Evolutionary conservation across 2,797 vertebrate genomes (phyloP), one percentile per base, ranked within the genome.

Genomic region (Pogoniulus pusillus): DNA sequence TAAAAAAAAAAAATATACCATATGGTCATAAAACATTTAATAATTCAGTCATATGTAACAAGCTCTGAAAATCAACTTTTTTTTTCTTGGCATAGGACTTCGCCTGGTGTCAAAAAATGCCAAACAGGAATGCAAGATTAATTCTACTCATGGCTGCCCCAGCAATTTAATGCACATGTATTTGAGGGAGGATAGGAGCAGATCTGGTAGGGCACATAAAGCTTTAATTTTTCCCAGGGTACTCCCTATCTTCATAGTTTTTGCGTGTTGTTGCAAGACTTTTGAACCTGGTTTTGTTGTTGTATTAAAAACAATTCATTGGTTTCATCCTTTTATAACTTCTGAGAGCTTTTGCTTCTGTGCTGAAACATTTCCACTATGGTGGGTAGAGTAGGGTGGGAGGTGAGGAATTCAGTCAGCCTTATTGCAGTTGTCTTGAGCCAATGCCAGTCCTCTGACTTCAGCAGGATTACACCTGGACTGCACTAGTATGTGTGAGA

Each of bases 11-110:
- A 57, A 27, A n/a, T 85, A 92, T 72, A 82, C 84, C 90, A 65
- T 72, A 79, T 78, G 87, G 47, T 91, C 75, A 90, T 73, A 91
- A 71, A 75, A 32, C 81, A 49, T 91, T 84, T 77, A 79, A 85
- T 94, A 82, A 90, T 91, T 92, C 70, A 71, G 69, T 94, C 88
- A 82, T 71, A 85, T 91, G 79, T 87, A 90, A 72, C 71, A 66
- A 17, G 26, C 30, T 93, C 86, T 91, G 84, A 95, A 93, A 96
- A 91, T 91, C 78, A 89, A 90, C 88, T 87, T 93, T 24, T 41
- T 70, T 83, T 92, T 82, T 90, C 74, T 94, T 90, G 93, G 88
- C 84, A 91, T 78, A 54, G 60, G 59, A 72, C 70, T 93, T 95
- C 1, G 76, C 55, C 77, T 90, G 54, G 76, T 91, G 78, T 90